Percentiles rank a stretch among this genome's conserved stretches.
phyloP scores from a whole-genome alignment of 2,113 vertebrate species.

The Gobiocypris rarus region DNA sequence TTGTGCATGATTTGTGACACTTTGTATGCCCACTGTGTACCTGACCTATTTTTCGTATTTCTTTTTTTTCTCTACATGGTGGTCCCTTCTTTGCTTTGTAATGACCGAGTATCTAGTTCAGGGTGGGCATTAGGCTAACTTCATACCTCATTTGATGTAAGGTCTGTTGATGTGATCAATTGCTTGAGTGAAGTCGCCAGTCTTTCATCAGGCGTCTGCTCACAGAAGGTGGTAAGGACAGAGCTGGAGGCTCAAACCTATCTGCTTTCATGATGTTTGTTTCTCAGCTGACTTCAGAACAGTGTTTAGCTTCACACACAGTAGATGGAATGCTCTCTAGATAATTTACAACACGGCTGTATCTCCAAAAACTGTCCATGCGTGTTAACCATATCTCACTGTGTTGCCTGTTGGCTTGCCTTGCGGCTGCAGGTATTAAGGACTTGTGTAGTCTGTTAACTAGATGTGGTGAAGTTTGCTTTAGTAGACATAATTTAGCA shows the following conservation, averaged over 20 bases:
- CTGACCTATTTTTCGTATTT: background rate
- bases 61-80: constrained; percentile 13
- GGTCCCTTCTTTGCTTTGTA: constrained; percentile 43
- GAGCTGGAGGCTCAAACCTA: constrained; percentile 69
- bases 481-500: constrained; percentile 21
- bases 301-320: constrained; percentile 41
- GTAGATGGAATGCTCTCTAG: constrained; percentile 15
- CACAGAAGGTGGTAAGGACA: constrained; percentile 62
- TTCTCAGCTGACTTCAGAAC: constrained; percentile 42
- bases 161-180: constrained; percentile 69
- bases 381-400: background rate
- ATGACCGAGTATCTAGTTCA: constrained; percentile 35
- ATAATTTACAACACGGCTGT: constrained; percentile 30
- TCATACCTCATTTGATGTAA: constrained; percentile 58
- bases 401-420: constrained; percentile 14
- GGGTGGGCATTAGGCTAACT: constrained; percentile 59
- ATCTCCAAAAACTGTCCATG: constrained; percentile 16
- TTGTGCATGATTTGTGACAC: background rate
- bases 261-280: constrained; percentile 72
- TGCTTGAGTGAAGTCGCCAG: constrained; percentile 70
- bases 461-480: constrained; percentile 1
- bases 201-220: constrained; percentile 79
- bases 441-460: constrained; percentile 1
- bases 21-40: background rate
- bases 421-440: background rate